These are phyloP conservation scores for Tetramorium alpestre DNA, from an alignment of 1,140 invertebrate genomes.

Conservation along the genomic window DNA sequence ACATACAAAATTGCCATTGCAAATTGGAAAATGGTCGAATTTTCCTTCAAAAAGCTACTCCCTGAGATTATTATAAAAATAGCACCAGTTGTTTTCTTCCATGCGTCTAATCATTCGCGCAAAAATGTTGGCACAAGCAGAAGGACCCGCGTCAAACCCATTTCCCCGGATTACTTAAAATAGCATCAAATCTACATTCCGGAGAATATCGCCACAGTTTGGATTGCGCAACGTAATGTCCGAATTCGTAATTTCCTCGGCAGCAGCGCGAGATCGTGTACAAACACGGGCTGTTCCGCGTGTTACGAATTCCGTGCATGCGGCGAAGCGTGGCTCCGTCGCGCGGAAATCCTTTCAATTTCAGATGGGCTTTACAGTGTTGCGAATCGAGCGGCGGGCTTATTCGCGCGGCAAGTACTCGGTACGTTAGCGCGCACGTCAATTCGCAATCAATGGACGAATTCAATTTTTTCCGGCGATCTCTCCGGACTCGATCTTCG, in stretches of 20 bases:
- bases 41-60: not conserved
- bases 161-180: slow-evolving; percentile 32
- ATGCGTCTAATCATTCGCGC: slow-evolving; percentile 15
- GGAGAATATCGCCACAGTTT: not conserved
- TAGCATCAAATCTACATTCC: slow-evolving; percentile 29
- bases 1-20: not conserved
- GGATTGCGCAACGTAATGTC: slow-evolving; percentile 21
- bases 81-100: not conserved
- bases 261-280: slow-evolving; percentile 1
- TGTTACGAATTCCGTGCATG: slow-evolving; percentile 52
- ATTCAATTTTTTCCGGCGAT: slow-evolving; percentile 44
- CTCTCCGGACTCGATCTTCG: slow-evolving; percentile 27
- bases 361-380: slow-evolving; percentile 50
- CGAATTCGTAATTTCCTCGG: slow-evolving; percentile 41
- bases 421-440: slow-evolving; percentile 55
- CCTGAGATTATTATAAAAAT: not conserved
- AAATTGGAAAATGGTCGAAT: not conserved
- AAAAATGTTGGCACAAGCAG: not conserved
- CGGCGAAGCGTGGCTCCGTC: slow-evolving; percentile 23
- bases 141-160: not conserved
- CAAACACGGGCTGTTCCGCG: not conserved
- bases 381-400: slow-evolving; percentile 47
- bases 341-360: slow-evolving; percentile 60
- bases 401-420: slow-evolving; percentile 54
- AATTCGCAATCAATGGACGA: slow-evolving; percentile 54